A percentile compares a stretch with the other conserved stretches of the same genome.
phyloP scores from a whole-genome alignment of 2,888 invertebrate genomes.

The Cheilosia urbana region DNA sequence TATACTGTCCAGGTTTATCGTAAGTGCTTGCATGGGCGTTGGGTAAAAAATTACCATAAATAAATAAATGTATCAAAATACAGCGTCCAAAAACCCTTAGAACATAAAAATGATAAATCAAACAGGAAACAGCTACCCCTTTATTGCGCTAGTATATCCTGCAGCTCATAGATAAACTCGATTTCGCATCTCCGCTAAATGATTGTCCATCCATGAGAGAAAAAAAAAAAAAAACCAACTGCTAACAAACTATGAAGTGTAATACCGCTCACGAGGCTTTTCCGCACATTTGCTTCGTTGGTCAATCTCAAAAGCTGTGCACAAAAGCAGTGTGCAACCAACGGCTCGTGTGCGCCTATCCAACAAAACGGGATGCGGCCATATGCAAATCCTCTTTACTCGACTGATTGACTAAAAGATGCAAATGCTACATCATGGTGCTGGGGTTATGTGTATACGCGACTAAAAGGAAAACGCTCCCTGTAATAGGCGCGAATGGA shows the following conservation, averaged over 20 bases:
- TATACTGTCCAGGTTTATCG: too few relatives aligned
- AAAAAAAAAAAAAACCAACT: neutral
- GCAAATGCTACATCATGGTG: conserved; percentile 22
- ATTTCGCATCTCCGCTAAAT: neutral
- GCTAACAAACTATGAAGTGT: conserved; percentile 11
- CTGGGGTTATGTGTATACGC: too few relatives aligned
- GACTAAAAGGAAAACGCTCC: too few relatives aligned
- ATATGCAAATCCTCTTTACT: conserved; percentile 38
- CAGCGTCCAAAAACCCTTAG: neutral
- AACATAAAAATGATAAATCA: neutral
- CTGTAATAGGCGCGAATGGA: neutral
- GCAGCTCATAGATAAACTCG: conserved; percentile 25
- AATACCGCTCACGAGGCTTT: conserved; percentile 11
- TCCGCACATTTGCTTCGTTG: conserved; percentile 29
- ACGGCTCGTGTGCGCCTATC: neutral
- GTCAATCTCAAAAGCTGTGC: conserved; percentile 1
- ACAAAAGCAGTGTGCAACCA: neutral
- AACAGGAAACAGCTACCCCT: conserved; percentile 2
- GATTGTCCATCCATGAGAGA: neutral
- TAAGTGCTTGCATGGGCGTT: too few relatives aligned
- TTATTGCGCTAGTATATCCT: conserved; percentile 16
- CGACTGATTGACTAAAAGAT: conserved; percentile 51
- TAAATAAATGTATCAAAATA: neutral
- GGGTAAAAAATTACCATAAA: neutral
- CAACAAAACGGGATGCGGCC: conserved; percentile 1